Evolutionary conservation across 2,888 invertebrate species (phyloP), one percentile per base, ranked within the genome.

Genomic region (Netelia melanura): DNA sequence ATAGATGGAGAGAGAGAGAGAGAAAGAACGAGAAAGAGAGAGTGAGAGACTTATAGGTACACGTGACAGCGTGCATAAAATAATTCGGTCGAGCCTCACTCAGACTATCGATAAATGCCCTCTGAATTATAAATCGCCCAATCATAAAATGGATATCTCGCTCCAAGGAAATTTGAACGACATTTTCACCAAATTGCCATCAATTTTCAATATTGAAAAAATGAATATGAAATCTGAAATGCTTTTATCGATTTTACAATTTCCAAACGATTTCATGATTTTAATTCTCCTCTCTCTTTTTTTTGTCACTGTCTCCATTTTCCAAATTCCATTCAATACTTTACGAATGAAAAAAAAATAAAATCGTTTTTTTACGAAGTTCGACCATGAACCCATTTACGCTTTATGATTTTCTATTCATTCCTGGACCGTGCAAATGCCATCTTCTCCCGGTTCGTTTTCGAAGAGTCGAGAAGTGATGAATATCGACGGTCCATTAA

Each of bases 401-500:
- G 21, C 23, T 58, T 72, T 68, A 25, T n/a, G 38, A 30, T 80
- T n/a, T 62, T 48, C 17, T 8, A 58, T 38, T 74, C 38, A 30
- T 54, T 61, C 21, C 48, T 80, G 23, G 11, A 43, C 30, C 11
- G 10, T 48, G 5, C 17, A n/a, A 58, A 61, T 25, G 64, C 21
- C 48, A 30, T 71, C n/a, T n/a, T 38, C 65, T 9, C n/a, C 3
- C 74, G 30, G n/a, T 38, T 71, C 68, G 65, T 61, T 71, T 67
- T 65, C 17, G 17, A 64, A 80, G 70, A 30, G 44, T 80, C 17
- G 30, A 67, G 17, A 76, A 30, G 77, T 77, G 52, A 80, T 77
- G 76, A 84, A 81, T 81, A 77, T 81, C 71, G 76, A 84, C 67
- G 80, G 76, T 38, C 84, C 84, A 76, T 80, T 84, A 80, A 58